phyloP scores from a whole-genome alignment of 2,113 vertebrate species.

The Malaclemys terrapin region DNA sequence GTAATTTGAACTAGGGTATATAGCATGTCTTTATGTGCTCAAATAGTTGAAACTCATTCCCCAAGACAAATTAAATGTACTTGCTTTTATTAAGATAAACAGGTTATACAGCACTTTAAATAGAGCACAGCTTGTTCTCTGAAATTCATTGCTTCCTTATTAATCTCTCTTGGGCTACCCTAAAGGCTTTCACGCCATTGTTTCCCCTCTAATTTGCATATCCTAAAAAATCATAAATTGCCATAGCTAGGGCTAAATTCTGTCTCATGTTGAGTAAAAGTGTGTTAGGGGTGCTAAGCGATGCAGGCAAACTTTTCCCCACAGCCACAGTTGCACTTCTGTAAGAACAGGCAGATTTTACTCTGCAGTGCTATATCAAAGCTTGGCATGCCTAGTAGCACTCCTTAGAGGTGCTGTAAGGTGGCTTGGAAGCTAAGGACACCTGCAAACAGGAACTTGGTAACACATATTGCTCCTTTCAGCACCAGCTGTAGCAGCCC shows the following conservation, averaged over 20 bases:
- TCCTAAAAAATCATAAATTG: background rate
- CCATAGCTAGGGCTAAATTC: background rate
- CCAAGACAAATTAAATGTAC: background rate
- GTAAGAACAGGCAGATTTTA: background rate
- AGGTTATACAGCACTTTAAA: background rate
- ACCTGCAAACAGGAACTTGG: background rate
- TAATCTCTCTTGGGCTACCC: rapidly evolving
- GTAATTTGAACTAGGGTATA: background rate
- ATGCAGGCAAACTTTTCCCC: background rate
- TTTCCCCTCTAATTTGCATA: background rate
- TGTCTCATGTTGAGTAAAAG: background rate
- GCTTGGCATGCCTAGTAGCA: background rate
- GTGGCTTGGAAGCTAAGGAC: background rate
- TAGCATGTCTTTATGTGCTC: background rate
- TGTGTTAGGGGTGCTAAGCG: background rate
- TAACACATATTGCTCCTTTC: background rate
- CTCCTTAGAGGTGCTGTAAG: background rate
- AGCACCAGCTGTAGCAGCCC: background rate
- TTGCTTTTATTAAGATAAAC: background rate
- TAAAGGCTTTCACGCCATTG: background rate
- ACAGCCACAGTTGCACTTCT: background rate
- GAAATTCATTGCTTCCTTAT: background rate
- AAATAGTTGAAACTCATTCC: background rate
- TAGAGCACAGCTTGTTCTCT: background rate
- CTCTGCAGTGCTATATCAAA: background rate